Conservation (phyloP, 2,888 invertebrate species). For the Agonopterix arenella region DNA sequence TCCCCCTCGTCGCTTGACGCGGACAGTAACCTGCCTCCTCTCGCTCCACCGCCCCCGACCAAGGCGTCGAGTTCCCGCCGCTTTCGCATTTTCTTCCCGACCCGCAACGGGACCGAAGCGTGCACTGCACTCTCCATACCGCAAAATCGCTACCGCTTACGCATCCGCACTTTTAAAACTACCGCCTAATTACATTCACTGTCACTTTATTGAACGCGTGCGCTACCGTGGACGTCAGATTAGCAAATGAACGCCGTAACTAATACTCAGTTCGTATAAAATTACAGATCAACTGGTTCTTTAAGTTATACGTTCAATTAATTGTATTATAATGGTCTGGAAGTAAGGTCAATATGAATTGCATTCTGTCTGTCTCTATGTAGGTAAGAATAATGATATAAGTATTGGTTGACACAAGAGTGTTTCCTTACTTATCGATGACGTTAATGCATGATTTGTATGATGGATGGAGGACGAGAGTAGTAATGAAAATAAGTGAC, state of each 20-base stretch:
- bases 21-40: conserved; percentile 77
- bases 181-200: conserved; percentile 24
- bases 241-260: conserved; percentile 38
- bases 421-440: no score
- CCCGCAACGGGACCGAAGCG: conserved; percentile 79
- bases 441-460: no score
- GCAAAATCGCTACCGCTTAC: conserved; percentile 51
- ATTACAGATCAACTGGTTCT: conserved; percentile 22
- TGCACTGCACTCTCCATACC: conserved; percentile 75
- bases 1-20: conserved; percentile 77
- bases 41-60: conserved; percentile 72
- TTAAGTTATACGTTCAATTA: background rate
- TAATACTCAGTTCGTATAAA: conserved; percentile 16
- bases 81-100: conserved; percentile 86
- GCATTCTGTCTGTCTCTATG: conserved; percentile 1
- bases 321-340: background rate
- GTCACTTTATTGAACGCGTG: conserved; percentile 37
- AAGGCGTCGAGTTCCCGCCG: conserved; percentile 85
- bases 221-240: conserved; percentile 29
- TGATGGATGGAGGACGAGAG: no score
- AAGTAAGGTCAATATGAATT: background rate
- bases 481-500: no score
- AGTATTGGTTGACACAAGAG: no score
- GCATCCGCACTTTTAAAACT: conserved; percentile 42
- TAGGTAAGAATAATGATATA: no score